Evolutionary conservation across 2,113 vertebrate species (phyloP).

Genomic region (Pseudorasbora parva): DNA sequence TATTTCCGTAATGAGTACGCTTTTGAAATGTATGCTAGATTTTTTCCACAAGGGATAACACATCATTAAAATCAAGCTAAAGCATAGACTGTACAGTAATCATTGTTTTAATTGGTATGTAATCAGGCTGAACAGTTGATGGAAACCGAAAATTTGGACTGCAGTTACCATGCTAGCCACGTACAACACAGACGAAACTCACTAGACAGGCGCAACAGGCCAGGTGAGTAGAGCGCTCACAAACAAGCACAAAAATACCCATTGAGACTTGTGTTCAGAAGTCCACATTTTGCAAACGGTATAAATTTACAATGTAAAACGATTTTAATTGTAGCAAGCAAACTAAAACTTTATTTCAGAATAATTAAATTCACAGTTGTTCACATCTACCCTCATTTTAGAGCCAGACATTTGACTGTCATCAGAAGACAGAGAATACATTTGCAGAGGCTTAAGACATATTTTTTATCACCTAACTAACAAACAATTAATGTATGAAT

Average conservation of each 20-base stretch:
- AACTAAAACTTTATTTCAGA: not conserved
- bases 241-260: not conserved
- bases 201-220: slow-evolving; percentile 76
- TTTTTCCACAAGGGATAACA: too few species aligned
- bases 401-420: not conserved
- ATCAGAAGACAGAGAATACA: not conserved
- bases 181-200: slow-evolving; percentile 71
- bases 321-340: not conserved
- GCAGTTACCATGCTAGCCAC: slow-evolving; percentile 69
- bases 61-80: not conserved
- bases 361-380: not conserved
- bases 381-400: not conserved
- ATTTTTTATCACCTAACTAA: not conserved
- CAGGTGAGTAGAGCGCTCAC: slow-evolving; percentile 77
- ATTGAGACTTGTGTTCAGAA: not conserved
- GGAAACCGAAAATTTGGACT: slow-evolving; percentile 79
- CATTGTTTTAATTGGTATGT: not conserved
- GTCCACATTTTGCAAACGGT: not conserved
- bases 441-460: not conserved
- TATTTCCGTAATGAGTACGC: too few species aligned
- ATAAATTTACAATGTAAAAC: not conserved
- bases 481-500: not conserved
- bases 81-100: not conserved
- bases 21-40: too few species aligned
- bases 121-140: slow-evolving; percentile 82